Evolutionary conservation across 2,797 vertebrate genomes (phyloP).

Genomic region (Macrochelys suwanniensis): DNA sequence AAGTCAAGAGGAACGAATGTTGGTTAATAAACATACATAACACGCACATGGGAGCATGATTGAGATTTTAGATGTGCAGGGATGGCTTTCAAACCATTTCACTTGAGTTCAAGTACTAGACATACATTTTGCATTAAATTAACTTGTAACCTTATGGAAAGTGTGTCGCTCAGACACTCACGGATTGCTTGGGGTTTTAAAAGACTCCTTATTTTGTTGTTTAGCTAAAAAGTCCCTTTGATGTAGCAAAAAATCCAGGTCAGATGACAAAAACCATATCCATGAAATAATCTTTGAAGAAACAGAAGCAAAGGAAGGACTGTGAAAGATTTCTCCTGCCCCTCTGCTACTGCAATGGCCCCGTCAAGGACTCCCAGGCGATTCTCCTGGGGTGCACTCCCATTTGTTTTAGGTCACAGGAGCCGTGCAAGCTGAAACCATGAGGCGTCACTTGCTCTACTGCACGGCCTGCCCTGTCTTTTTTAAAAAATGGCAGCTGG

Average conservation of each 20-base stretch:
- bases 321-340: not conserved
- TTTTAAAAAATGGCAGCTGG: fast-evolving
- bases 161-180: not conserved
- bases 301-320: not conserved
- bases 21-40: constrained; percentile 20
- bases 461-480: fast-evolving
- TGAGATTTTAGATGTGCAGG: constrained; percentile 28
- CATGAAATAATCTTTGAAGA: not conserved
- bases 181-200: not conserved
- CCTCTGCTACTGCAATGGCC: not conserved
- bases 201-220: not conserved
- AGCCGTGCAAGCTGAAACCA: not conserved
- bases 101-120: not conserved
- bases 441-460: not conserved
- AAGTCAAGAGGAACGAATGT: constrained; percentile 21
- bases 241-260: not conserved
- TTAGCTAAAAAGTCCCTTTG: not conserved
- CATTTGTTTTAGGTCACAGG: not conserved
- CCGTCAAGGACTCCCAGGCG: not conserved
- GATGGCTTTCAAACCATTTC: constrained; percentile 39
- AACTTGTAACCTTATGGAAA: constrained; percentile 20
- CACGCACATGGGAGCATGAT: constrained; percentile 2
- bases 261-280: not conserved
- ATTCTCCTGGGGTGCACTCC: not conserved
- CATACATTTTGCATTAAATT: not conserved